These are phyloP conservation scores for Drosophila aldrichi DNA, from an alignment of 2,888 invertebrate genomes.

Conservation along the genomic window DNA sequence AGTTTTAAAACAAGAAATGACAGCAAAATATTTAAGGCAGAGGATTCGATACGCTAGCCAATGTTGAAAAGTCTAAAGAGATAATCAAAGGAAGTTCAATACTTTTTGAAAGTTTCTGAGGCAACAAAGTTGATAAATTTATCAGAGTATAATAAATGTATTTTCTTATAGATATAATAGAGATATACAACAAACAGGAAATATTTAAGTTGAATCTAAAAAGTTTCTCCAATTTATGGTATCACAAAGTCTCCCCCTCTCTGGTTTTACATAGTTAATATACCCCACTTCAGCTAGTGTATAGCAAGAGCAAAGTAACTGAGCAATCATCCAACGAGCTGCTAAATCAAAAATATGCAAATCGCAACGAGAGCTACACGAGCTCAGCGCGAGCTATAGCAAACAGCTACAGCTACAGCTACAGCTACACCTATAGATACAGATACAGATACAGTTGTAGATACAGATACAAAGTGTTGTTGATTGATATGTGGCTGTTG, in stretches of 20 bases:
- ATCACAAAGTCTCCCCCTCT: neutral
- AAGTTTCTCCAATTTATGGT: too few relatives aligned
- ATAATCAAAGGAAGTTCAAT: too few relatives aligned
- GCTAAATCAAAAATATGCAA: conserved; percentile 82
- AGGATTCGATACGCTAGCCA: conserved; percentile 8
- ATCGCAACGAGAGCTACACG: conserved; percentile 66
- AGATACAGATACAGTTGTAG: conserved; percentile 14
- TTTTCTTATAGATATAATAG: too few relatives aligned
- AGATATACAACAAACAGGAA: too few relatives aligned
- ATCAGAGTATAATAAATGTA: too few relatives aligned
- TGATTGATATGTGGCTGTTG: conserved; percentile 77
- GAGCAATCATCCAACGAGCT: conserved; percentile 64
- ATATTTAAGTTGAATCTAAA: too few relatives aligned
- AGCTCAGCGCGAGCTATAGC: conserved; percentile 56
- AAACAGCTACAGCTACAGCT: conserved; percentile 18
- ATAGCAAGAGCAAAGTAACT: conserved; percentile 28
- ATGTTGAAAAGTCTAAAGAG: neutral
- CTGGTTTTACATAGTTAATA: neutral
- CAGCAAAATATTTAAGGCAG: neutral
- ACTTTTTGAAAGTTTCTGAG: too few relatives aligned
- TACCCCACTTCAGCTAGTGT: neutral
- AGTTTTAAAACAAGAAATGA: conserved; percentile 13
- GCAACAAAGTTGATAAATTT: too few relatives aligned
- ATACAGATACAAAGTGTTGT: conserved; percentile 44
- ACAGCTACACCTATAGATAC: conserved; percentile 7